Evolutionary conservation across 64 coral and sea anemone genomes (phyloP), one percentile per base, ranked within the genome.

Genomic region (Exaiptasia diaphana): DNA sequence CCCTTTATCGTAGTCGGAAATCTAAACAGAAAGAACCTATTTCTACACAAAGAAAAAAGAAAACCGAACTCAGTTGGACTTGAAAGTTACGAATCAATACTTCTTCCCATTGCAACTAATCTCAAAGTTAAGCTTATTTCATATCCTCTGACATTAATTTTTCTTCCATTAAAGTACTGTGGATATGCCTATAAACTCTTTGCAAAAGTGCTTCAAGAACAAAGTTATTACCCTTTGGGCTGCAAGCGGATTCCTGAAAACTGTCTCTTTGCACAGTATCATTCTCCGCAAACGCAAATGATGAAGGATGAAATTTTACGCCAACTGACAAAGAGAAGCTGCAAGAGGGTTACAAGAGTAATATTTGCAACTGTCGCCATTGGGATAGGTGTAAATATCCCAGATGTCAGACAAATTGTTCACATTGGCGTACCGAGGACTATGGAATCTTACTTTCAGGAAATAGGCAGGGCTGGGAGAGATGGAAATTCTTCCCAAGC

Each of bases 141-240:
- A 42, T 80, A 79, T 18, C 85, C 85, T 27, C 32, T 88, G 21
- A 88, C 75, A 13, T 36, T 88, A 25, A 72, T 88, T 22, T 88
- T 76, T 32, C 37, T 86, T 25, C 62, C 85, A 13, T 54, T 88
- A 23, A 79, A 40, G 57, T 88, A 50, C 48, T 88, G 75, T 80
- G 85, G 45, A 7, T 88, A 74, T 80, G 85, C 75, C n/a, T 88
- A 53, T 70, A 79, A 67, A 68, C 43, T 54, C 25, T 88, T 88
- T 79, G 60, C 67, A 56, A 62, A 41, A 25, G 11, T 68, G 15
- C 24, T 80, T 39, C 62, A 63, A 33, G 48, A 38, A 37, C 25
- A 60, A 8, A 64, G 58, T 45, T 80, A 88, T 42, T 80, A 79
- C 26, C 85, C 85, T 48, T 9, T 18, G 31, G 46, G 26, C 55